Evolutionary conservation across 2,888 invertebrate genomes (phyloP).

Genomic region (Zaprionus obscuricornis): DNA sequence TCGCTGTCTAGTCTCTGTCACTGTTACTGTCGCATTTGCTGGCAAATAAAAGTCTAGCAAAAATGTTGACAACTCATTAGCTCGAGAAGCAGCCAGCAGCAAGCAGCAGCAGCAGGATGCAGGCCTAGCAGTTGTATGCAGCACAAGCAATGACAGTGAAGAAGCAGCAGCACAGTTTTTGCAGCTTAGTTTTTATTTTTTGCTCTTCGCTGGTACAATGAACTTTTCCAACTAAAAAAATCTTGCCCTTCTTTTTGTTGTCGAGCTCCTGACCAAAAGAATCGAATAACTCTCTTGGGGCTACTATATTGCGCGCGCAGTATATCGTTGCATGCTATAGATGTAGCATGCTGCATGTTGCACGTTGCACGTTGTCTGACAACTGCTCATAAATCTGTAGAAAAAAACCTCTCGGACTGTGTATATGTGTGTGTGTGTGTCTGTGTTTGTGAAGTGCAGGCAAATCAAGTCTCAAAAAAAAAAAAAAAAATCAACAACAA

Average conservation of each 20-base stretch:
- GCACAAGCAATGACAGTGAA: no score
- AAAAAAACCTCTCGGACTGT: no score
- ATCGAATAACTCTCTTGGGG: neutral
- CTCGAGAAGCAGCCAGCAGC: slow-evolving; percentile 10
- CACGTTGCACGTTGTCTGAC: slow-evolving; percentile 48
- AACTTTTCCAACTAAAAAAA: slow-evolving; percentile 37
- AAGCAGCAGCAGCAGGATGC: slow-evolving; percentile 17
- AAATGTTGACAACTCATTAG: slow-evolving; percentile 73
- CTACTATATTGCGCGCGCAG: slow-evolving; percentile 38
- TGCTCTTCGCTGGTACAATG: slow-evolving; percentile 40
- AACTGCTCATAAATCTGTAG: slow-evolving; percentile 72
- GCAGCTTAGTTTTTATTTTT: no score
- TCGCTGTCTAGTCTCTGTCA: slow-evolving; percentile 13
- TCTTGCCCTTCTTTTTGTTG: slow-evolving; percentile 40
- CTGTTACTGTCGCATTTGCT: slow-evolving; percentile 25
- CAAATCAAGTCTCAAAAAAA: slow-evolving; percentile 15
- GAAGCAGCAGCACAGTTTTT: no score
- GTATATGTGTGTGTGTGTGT: no score
- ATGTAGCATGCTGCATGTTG: no score
- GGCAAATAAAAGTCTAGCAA: slow-evolving; percentile 47
- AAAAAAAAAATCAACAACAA: slow-evolving; percentile 11
- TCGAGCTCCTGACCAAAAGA: slow-evolving; percentile 33
- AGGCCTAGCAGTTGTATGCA: no score
- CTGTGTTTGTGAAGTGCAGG: slow-evolving; percentile 13
- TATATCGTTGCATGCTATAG: no score